These are phyloP conservation scores for Falco peregrinus DNA, from an alignment of 2,797 vertebrate species.

Conservation along the genomic window DNA sequence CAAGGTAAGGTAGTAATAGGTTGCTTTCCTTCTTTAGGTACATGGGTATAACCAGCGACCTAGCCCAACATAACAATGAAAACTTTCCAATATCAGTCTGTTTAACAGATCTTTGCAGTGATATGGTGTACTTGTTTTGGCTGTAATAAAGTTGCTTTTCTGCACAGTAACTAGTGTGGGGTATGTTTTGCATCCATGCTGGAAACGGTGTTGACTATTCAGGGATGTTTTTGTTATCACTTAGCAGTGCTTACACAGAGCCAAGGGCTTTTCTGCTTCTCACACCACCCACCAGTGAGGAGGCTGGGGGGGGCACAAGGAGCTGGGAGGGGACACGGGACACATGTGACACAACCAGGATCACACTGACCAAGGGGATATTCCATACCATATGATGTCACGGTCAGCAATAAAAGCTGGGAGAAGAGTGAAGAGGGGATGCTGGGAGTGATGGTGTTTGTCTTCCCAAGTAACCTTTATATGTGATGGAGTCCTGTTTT, in stretches of 20 bases:
- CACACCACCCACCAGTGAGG: accelerated
- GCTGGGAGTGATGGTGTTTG: accelerated
- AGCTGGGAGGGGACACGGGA: background rate
- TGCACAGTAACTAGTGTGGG: background rate
- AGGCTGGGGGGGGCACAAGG: no score
- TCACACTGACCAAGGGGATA: background rate
- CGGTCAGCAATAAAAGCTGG: background rate
- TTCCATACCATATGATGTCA: accelerated
- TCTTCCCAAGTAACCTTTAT: accelerated
- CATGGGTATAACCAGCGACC: background rate
- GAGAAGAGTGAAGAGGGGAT: background rate
- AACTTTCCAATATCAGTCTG: background rate
- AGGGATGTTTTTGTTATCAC: background rate
- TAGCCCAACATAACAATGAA: background rate
- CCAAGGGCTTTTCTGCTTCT: background rate
- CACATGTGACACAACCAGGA: background rate
- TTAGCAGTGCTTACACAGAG: background rate
- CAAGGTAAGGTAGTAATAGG: background rate
- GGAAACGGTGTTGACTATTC: background rate
- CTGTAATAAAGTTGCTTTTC: background rate
- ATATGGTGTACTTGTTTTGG: background rate
- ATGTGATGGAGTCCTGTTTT: accelerated
- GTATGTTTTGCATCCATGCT: background rate
- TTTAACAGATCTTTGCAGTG: background rate
- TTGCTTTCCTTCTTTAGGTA: background rate